Percentiles rank a stretch among this genome's conserved stretches.
These are phyloP conservation scores for Cryptophagus acutangulus DNA, from an alignment of 2,888 invertebrate species.

Conservation along the genomic window DNA sequence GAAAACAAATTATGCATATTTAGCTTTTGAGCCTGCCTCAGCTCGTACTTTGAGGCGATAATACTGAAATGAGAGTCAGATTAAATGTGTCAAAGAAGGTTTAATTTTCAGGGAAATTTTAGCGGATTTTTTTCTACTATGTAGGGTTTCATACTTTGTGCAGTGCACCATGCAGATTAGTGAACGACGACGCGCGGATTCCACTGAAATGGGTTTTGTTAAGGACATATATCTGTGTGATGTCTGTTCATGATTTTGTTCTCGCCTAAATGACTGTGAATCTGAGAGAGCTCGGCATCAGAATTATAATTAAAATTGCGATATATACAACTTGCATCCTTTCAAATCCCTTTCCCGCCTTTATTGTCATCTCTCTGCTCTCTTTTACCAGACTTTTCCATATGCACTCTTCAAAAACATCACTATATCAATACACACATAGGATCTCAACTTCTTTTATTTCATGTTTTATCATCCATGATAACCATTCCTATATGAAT, in stretches of 20 bases:
- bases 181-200: conserved; percentile 26
- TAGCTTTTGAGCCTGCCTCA: conserved; percentile 26
- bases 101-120: conserved; percentile 50
- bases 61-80: conserved; percentile 32
- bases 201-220: conserved; percentile 41
- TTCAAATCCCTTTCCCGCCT: no score
- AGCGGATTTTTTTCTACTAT: conserved; percentile 43
- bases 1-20: no score
- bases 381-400: no score
- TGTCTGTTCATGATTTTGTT: conserved; percentile 42
- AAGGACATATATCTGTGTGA: conserved; percentile 35
- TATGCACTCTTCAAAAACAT: no score
- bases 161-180: conserved; percentile 10
- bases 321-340: conserved; percentile 26
- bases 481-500: no score
- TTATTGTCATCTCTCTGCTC: no score
- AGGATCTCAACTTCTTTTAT: no score
- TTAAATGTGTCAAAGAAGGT: conserved; percentile 49
- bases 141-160: conserved; percentile 42
- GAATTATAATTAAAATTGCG: conserved; percentile 43
- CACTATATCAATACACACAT: no score
- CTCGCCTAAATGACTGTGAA: conserved; percentile 45
- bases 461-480: no score
- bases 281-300: conserved; percentile 34
- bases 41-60: conserved; percentile 22